Evolutionary conservation across 2,113 vertebrate genomes (phyloP), one percentile per base, ranked within the genome.

Genomic region (Anolis sagrei): DNA sequence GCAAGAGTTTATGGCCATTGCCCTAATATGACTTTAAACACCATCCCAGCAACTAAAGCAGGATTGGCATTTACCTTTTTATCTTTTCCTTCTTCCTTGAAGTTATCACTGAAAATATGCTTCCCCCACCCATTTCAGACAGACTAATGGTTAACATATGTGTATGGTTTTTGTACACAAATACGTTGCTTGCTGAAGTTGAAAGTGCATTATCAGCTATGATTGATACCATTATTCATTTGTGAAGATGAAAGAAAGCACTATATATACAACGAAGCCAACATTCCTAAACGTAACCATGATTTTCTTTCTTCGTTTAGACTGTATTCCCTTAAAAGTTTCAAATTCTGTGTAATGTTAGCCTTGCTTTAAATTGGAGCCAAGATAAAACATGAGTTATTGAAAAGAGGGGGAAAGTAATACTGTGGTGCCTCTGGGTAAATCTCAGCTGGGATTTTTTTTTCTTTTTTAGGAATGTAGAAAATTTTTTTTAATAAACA

Each of bases 111-210:
- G 44, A 49, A 68, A 90, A 91, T 93, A 90, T 87, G 27, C 66
- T 94, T 82, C 91, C 87, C 8, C 21, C 54, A 58, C 54, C 13
- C 54, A 13, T 88, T 83, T 89, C 79, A 93, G 90, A 66, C 32
- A 89, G 88, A 90, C 93, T 94, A 93, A 92, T 94, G 88, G 88
- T 93, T 93, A 93, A 93, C 86, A 27, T 82, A 87, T 0, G 0
- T 88, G 77, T 0, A 11, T 90, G 90, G 90, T 85, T 92, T 92
- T 91, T 95, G 89, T 87, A 89, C 92, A 5, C 0, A 76, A 86
- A 79, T 88, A 84, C 91, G 89, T 91, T 90, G 88, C 76, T 48
- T 78, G 36, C 68, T 88, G 76, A 82, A 78, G 79, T 6, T 88
- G 62, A 87, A 81, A 88, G 68, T 61, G 18, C 18, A 7, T 68